phyloP scores from a whole-genome alignment of 2,797 vertebrate genomes.

The Remorina albescens region DNA sequence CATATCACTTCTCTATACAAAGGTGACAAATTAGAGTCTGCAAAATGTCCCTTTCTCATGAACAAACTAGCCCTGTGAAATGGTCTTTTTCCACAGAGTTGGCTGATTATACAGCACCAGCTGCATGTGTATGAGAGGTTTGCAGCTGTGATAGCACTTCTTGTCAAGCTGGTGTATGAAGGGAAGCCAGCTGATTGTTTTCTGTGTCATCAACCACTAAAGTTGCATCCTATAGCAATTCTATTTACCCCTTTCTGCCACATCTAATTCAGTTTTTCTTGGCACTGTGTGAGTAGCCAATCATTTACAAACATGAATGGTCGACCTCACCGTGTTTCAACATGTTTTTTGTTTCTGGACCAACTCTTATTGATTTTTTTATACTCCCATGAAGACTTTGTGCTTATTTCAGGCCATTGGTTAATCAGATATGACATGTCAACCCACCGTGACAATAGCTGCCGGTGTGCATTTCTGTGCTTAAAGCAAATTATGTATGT shows the following conservation, averaged over 20 bases:
- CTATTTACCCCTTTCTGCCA: neutral
- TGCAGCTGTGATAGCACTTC: constrained; percentile 18
- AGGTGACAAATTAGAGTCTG: neutral
- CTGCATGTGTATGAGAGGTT: constrained; percentile 19
- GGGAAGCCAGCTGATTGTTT: constrained; percentile 11
- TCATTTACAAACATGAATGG: constrained; percentile 1
- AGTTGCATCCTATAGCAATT: neutral
- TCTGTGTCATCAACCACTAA: neutral
- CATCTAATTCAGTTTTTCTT: neutral
- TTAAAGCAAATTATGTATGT: constrained; percentile 26
- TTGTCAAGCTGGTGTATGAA: constrained; percentile 37
- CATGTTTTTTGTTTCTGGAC: neutral
- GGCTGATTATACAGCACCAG: constrained; percentile 53
- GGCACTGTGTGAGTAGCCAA: neutral
- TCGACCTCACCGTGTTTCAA: neutral
- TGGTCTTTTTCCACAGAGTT: constrained; percentile 53
- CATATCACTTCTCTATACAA: neutral
- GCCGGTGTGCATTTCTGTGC: constrained; percentile 6
- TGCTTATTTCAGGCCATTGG: constrained; percentile 1
- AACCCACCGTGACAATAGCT: constrained; percentile 5
- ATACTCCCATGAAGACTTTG: neutral
- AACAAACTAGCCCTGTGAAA: constrained; percentile 4
- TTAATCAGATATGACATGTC: neutral
- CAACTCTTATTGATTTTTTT: neutral
- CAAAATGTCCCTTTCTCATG: neutral